phyloP scores from a whole-genome alignment of 30 jellyfish, hydroid and myxozoan species.

The Haliclystus octoradiatus region DNA sequence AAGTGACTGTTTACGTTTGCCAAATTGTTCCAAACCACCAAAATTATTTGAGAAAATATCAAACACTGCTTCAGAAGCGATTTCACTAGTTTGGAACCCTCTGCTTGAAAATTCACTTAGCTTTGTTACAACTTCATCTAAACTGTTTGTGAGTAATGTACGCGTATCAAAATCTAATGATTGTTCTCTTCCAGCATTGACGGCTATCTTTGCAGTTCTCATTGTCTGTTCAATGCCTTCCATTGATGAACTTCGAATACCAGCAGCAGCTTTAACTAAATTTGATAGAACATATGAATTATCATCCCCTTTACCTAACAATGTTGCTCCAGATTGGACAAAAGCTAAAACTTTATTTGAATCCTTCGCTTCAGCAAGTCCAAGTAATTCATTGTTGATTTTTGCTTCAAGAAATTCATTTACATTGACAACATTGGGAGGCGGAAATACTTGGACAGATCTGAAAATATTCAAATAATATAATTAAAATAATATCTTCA shows the following conservation, averaged over 20 bases:
- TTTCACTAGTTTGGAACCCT: slow-evolving; percentile 25
- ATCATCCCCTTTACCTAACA: slow-evolving; percentile 11
- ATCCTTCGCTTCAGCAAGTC: slow-evolving; percentile 32
- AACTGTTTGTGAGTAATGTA: slow-evolving; percentile 10
- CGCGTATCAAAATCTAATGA: slow-evolving; percentile 12
- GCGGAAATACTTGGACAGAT: slow-evolving; percentile 26
- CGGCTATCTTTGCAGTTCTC: slow-evolving; percentile 12
- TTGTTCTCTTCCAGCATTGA: slow-evolving; percentile 10
- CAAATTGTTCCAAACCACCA: neutral
- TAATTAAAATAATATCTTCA: no score
- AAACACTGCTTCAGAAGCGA: slow-evolving; percentile 16
- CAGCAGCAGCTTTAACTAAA: slow-evolving; percentile 31
- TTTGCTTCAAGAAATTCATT: slow-evolving; percentile 17
- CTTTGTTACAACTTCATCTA: slow-evolving; percentile 16
- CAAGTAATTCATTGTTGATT: slow-evolving; percentile 8
- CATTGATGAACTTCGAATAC: slow-evolving; percentile 32
- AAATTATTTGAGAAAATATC: slow-evolving; percentile 29
- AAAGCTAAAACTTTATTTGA: slow-evolving; percentile 29
- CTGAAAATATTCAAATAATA: slow-evolving; percentile 4
- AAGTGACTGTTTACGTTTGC: slow-evolving; percentile 7
- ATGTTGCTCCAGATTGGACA: slow-evolving; percentile 23
- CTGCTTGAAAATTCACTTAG: slow-evolving; percentile 13
- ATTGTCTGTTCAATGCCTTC: slow-evolving; percentile 52
- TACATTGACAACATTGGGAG: slow-evolving; percentile 6
- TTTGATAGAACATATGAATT: slow-evolving; percentile 20